Conservation (phyloP, 2,113 vertebrate genomes). For the Dipodomys ordii region DNA sequence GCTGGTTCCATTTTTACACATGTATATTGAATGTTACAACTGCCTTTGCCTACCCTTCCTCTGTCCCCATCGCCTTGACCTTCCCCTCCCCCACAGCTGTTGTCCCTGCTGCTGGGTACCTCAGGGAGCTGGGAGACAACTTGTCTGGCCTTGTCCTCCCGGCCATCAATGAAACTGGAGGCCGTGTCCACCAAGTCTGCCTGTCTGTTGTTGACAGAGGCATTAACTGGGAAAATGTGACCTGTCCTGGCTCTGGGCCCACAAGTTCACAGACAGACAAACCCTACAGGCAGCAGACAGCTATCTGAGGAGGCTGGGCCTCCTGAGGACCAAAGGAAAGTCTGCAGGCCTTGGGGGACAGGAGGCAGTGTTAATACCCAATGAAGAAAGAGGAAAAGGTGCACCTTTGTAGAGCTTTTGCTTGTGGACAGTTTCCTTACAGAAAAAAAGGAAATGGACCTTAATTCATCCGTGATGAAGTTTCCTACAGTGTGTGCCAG, state of each 20-base stretch:
- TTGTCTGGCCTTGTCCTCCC: neutral
- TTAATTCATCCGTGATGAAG: neutral
- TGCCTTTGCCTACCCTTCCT: too few species aligned
- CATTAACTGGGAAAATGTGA: neutral
- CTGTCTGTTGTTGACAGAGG: neutral
- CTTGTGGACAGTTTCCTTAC: neutral
- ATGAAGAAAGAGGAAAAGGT: neutral
- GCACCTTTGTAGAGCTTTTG: neutral
- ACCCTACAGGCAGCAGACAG: neutral
- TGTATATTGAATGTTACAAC: too few species aligned
- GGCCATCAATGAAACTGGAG: neutral
- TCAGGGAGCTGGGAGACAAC: neutral
- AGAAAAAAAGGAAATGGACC: neutral
- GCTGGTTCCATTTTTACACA: too few species aligned
- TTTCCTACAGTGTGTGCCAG: neutral
- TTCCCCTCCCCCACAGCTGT: neutral
- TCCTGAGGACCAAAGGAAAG: neutral
- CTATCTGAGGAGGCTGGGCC: neutral
- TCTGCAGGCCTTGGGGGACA: too few species aligned
- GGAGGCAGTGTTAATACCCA: neutral
- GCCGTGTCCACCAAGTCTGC: too few species aligned
- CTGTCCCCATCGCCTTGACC: too few species aligned
- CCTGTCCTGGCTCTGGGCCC: neutral
- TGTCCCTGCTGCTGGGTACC: neutral
- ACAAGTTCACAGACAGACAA: neutral